phyloP scores from a whole-genome alignment of 2,888 invertebrate species.

The Hemicrepidius hirtus region DNA sequence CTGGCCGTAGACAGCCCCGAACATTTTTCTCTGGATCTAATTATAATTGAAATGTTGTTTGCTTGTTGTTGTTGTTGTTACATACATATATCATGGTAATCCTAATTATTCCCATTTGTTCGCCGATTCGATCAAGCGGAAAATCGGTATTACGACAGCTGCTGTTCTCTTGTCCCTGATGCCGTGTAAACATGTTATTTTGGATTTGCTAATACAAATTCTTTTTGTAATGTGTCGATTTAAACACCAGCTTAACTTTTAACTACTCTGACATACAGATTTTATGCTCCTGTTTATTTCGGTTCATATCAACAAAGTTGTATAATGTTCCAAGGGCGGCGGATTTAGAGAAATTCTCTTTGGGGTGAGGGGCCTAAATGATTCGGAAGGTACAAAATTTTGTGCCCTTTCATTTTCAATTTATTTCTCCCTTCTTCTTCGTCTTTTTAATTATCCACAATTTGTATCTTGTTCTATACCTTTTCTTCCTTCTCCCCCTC shows the following conservation, averaged over 20 bases:
- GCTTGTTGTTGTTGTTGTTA: slow-evolving; percentile 32
- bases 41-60: slow-evolving; percentile 47
- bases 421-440: too few species aligned
- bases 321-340: too few species aligned
- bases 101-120: slow-evolving; percentile 53
- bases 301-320: too few species aligned
- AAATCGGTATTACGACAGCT: slow-evolving; percentile 53
- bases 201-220: slow-evolving; percentile 47
- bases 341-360: too few species aligned
- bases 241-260: neutral
- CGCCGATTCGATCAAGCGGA: slow-evolving; percentile 49
- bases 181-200: slow-evolving; percentile 48
- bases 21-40: slow-evolving; percentile 42
- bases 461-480: too few species aligned
- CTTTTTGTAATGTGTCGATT: slow-evolving; percentile 21
- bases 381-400: too few species aligned
- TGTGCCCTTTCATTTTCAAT: too few species aligned
- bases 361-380: too few species aligned
- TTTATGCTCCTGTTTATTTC: too few species aligned
- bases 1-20: slow-evolving; percentile 18
- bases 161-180: slow-evolving; percentile 44
- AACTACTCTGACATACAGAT: too few species aligned
- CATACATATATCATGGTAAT: slow-evolving; percentile 52
- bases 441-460: too few species aligned
- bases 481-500: too few species aligned